A percentile compares a stretch with the other conserved stretches of the same genome.
These are phyloP conservation scores for Lithobates pipiens DNA, from an alignment of 2,797 vertebrate species.

Conservation along the genomic window DNA sequence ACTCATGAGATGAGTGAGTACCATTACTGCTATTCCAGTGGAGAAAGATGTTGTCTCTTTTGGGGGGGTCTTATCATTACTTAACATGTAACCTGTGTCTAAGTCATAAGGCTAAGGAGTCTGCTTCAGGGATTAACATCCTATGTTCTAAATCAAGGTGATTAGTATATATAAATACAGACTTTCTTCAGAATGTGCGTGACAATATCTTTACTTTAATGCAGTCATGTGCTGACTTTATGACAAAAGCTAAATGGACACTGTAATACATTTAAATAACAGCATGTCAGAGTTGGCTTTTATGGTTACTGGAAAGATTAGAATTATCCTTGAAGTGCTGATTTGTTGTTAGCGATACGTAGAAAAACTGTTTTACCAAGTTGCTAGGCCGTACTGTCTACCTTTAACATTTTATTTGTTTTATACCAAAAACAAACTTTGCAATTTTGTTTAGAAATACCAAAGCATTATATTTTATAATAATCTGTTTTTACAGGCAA, in stretches of 20 bases:
- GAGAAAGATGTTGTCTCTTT: no score
- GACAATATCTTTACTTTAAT: not conserved
- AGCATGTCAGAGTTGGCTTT: not conserved
- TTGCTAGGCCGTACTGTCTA: not conserved
- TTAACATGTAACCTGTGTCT: no score
- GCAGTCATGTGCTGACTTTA: not conserved
- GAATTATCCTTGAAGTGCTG: not conserved
- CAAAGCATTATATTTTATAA: constrained; percentile 2
- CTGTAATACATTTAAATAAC: not conserved
- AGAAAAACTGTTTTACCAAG: not conserved
- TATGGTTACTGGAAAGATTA: constrained; percentile 14
- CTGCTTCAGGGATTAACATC: not conserved
- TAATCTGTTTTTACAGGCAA: not conserved
- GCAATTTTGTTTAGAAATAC: not conserved
- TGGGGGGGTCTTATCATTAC: no score
- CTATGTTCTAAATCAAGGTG: not conserved
- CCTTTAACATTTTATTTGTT: not conserved
- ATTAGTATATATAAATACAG: not conserved
- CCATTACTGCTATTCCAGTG: no score
- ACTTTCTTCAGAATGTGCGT: not conserved
- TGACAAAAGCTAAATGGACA: not conserved
- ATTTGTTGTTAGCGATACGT: constrained; percentile 7
- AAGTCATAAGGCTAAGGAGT: not conserved
- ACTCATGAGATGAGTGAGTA: no score
- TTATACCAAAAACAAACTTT: constrained; percentile 33